Evolutionary conservation across 2,113 vertebrate genomes (phyloP), one percentile per base, ranked within the genome.

Genomic region (Hemichromis elongatus): DNA sequence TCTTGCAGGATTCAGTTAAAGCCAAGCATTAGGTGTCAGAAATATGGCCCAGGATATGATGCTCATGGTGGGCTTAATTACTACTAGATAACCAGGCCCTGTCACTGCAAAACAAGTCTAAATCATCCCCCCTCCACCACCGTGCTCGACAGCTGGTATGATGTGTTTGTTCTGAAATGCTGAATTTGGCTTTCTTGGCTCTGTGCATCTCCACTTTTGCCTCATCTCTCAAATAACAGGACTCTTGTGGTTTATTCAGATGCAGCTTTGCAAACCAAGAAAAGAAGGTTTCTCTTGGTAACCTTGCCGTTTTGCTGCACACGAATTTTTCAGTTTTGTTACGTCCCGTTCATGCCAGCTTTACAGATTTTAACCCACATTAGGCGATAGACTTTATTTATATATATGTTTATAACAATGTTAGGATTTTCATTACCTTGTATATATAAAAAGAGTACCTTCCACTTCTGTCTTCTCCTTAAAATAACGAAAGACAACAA

Each of bases 381-480:
- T 53, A 53, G 52, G 21, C 52, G 21, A 53, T 21, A 53, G 4
- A 52, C 9, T n/a, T 52, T n/a, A n/a, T 30, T 11, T 11, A 40
- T 11, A 40, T 40, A 40, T 10, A 37, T 42, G 13, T 40, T 42
- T 40, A 13, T 19, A 28, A 75, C 26, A 75, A 16, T 50, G 68
- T 50, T 75, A 50, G 11, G 9, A 50, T 16, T 4, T 35, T 24
- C 7, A 28, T 84, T 93, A 99, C 98, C 98, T 98, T 42, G 97
- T 97, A 82, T 99, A 99, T 89, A 99, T 97, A 95, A 99, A 99
- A 47, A 99, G 94, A 0, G 98, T 98, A 75, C 98, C 98, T 91
- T 99, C 98, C 86, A 99, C 97, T 7, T 99, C 97, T 0, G 98
- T 99, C 95, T 99, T 99, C 91, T 99, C 98, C 98, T 99, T 89